A percentile compares a stretch with the other conserved stretches of the same genome.
phyloP scores from a whole-genome alignment of 2,797 vertebrate genomes.

The Dermochelys coriacea region DNA sequence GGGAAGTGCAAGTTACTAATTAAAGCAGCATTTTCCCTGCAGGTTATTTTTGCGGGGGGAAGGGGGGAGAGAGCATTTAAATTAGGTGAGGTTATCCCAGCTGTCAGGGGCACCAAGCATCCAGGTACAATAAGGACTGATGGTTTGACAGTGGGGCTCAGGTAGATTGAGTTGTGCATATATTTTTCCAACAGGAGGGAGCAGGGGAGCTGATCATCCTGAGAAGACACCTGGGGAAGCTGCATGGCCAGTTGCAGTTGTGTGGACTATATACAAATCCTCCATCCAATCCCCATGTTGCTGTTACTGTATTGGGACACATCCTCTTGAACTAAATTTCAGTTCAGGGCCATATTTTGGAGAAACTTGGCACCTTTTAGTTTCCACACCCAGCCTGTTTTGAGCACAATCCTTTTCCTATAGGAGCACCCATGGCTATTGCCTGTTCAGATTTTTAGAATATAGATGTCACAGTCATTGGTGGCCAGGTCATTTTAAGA shows the following conservation, averaged over 20 bases:
- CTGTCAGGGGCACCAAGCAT: neutral
- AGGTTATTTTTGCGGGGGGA: neutral
- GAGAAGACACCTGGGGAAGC: neutral
- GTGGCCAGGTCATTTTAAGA: neutral
- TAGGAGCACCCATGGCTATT: neutral
- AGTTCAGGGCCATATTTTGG: neutral
- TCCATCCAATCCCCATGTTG: neutral
- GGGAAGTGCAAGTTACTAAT: neutral
- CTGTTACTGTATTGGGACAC: neutral
- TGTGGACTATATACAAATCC: neutral
- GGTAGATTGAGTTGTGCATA: neutral
- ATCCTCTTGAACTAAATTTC: neutral
- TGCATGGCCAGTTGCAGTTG: neutral
- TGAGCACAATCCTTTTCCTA: neutral
- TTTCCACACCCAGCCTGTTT: neutral
- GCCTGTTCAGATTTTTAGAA: neutral
- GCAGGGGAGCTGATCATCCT: accelerated
- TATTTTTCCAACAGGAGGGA: neutral
- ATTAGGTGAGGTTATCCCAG: neutral
- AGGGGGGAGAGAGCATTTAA: neutral
- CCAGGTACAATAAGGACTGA: neutral
- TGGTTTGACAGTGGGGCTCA: neutral
- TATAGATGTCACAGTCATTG: neutral
- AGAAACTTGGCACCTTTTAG: neutral
- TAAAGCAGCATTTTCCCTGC: neutral